phyloP scores from a whole-genome alignment of 2,797 vertebrate species.

The Tenualosa thibaudeaui region DNA sequence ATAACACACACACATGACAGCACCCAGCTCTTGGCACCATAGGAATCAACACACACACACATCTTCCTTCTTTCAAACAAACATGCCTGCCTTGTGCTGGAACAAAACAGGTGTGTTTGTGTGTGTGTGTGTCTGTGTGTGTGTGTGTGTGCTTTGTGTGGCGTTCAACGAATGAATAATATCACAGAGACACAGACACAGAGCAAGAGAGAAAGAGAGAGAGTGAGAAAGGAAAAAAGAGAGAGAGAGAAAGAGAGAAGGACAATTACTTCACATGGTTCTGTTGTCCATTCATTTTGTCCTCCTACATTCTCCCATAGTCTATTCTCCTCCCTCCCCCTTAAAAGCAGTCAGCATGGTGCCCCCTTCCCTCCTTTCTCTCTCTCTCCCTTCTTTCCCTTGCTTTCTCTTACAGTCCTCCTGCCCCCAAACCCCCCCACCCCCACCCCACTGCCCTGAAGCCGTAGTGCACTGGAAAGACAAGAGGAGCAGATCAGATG shows the following conservation, averaged over 20 bases:
- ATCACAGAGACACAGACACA: not conserved
- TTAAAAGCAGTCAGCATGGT: not conserved
- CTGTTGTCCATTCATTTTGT: not conserved
- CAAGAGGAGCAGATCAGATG: not conserved
- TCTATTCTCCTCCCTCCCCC: not conserved
- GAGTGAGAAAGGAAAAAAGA: not conserved
- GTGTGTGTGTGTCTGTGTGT: too few species aligned
- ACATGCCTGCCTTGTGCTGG: not conserved
- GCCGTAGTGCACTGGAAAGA: not conserved
- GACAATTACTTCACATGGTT: not conserved
- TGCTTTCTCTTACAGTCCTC: not conserved
- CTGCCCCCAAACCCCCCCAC: not conserved
- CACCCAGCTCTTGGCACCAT: not conserved
- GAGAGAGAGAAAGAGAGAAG: not conserved
- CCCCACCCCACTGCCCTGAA: not conserved
- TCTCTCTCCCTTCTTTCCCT: not conserved
- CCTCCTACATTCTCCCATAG: not conserved
- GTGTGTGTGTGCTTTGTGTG: not conserved
- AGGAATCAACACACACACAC: not conserved
- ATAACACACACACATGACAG: not conserved
- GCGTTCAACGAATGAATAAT: not conserved
- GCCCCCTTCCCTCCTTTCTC: not conserved
- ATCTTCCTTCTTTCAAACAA: not conserved
- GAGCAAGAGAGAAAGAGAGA: not conserved
- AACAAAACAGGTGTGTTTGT: not conserved